These are phyloP conservation scores for Leuctra nigra DNA, from an alignment of 2,888 invertebrate genomes.

Conservation along the genomic window DNA sequence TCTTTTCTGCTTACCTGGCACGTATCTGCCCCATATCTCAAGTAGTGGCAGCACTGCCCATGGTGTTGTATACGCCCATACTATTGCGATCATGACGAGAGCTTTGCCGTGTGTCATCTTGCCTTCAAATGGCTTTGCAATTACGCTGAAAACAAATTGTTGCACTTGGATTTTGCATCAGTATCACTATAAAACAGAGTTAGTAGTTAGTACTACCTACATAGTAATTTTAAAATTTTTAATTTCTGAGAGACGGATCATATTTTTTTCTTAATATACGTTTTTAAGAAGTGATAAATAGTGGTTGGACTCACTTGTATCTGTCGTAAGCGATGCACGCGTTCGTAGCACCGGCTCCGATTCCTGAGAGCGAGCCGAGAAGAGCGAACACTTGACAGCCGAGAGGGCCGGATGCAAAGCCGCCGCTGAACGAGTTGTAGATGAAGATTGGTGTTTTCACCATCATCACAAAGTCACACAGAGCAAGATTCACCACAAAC, in stretches of 20 bases:
- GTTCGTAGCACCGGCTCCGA: conserved; percentile 72
- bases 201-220: too few relatives aligned
- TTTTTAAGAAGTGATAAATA: too few relatives aligned
- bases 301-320: conserved; percentile 44
- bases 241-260: too few relatives aligned
- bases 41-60: conserved; percentile 73
- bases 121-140: conserved; percentile 76
- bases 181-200: too few relatives aligned
- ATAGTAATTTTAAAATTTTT: too few relatives aligned
- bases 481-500: conserved; percentile 73
- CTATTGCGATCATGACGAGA: conserved; percentile 60
- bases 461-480: conserved; percentile 85
- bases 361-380: conserved; percentile 72
- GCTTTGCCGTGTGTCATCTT: conserved; percentile 76
- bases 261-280: too few relatives aligned
- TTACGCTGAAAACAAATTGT: conserved; percentile 64
- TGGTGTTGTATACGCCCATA: conserved; percentile 74
- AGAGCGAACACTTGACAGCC: conserved; percentile 73
- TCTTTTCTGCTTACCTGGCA: conserved; percentile 67
- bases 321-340: conserved; percentile 82
- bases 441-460: conserved; percentile 77
- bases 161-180: too few relatives aligned
- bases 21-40: conserved; percentile 80
- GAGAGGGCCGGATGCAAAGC: conserved; percentile 63
- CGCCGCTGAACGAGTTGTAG: conserved; percentile 72